Base-by-base conservation (phyloP, 1,140 invertebrate species). In the Antheraea mylitta region DNA sequence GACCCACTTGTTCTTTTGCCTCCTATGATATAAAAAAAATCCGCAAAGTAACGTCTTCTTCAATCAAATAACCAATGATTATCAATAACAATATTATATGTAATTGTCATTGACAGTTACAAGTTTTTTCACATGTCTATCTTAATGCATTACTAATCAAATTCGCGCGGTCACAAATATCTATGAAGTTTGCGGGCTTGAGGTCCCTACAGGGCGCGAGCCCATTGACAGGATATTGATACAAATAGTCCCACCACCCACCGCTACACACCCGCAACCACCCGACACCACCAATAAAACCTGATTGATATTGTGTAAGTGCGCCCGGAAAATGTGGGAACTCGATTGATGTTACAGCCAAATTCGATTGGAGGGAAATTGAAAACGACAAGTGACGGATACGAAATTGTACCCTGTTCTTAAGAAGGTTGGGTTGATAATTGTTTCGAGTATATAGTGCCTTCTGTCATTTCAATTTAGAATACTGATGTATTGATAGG, bases 251-350 rank as follows among this genome's bases (percentile, higher is more conserved):
- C 71, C 72, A 71, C 74, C 70, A 64, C 75, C 71, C 72, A 60
- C 69, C 80, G 13, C 62, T 42, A 69, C 64, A 30, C 64, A 66
- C 67, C 72, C 59, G 58, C 69, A 53, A 77, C 76, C 77, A 63
- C 76, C 45, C 45, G 45, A 85, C 85, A 89, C 89, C 88, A 90
- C 87, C 90, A 92, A 92, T 92, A 92, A 92, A 92, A 92, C 86
- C 87, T 90, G 90, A 92, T 92, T 92, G 90, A 92, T 92, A 92
- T 90, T 92, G 90, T 92, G 90, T 91, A 92, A 91, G 90, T 92
- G 90, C 86, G 79, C 84, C 74, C 82, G 87, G 90, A 86, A 92
- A 92, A 92, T 90, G 90, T 90, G 90, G 90, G 88, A 92, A 92
- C 87, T 86, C 83, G 86, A 92, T 92, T 92, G 88, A 92, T 90